Conservation (phyloP, 2,888 invertebrate species). For the Rutpela maculata region DNA sequence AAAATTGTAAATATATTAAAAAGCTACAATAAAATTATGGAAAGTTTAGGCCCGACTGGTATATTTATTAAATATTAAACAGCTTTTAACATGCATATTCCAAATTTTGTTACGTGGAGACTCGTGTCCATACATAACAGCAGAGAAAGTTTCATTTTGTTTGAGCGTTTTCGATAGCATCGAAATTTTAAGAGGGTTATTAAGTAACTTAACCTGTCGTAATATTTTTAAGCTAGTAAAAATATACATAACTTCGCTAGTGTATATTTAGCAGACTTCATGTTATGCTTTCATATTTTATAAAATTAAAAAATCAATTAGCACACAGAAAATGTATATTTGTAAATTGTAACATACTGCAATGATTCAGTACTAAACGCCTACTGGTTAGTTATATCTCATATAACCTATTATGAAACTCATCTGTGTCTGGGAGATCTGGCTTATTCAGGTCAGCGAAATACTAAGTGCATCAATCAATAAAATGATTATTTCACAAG, state of each 20-base stretch:
- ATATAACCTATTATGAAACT: conserved; percentile 45
- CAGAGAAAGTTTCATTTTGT: conserved; percentile 28
- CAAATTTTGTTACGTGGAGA: conserved; percentile 5
- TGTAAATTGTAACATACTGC: conserved; percentile 1
- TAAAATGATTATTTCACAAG: conserved; percentile 46
- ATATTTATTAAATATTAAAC: neutral
- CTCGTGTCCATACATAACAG: conserved; percentile 7
- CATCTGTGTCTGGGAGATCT: conserved; percentile 45
- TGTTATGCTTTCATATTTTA: neutral
- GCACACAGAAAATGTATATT: neutral
- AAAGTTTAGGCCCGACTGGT: neutral
- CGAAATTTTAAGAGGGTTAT: conserved; percentile 34
- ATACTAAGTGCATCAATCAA: conserved; percentile 55
- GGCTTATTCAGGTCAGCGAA: conserved; percentile 50
- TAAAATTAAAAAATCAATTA: conserved; percentile 8
- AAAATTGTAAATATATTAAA: neutral
- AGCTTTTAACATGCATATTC: neutral
- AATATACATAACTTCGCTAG: neutral
- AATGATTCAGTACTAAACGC: conserved; percentile 18
- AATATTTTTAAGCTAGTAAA: conserved; percentile 16
- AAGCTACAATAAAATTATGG: neutral
- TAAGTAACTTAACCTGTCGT: conserved; percentile 34
- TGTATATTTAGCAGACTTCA: neutral
- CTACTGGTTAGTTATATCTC: conserved; percentile 9
- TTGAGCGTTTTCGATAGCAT: conserved; percentile 29